These are phyloP conservation scores for Chaetophractus vellerosus DNA, from an alignment of 2,797 vertebrate genomes.

Conservation along the genomic window DNA sequence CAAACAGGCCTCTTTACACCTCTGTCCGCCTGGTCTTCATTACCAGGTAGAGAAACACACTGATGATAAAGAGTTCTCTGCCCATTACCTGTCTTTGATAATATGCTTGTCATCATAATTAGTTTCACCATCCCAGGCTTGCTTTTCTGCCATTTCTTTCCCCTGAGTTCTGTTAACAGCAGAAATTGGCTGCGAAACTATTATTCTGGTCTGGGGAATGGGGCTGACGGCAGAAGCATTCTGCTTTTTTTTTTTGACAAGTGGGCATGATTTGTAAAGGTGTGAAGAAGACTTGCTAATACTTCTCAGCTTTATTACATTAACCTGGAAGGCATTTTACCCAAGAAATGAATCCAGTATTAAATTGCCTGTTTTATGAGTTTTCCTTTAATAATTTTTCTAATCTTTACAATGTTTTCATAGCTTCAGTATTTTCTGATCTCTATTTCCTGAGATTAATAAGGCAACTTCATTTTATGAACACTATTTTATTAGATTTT, in stretches of 20 bases:
- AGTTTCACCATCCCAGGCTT: slow-evolving; percentile 85
- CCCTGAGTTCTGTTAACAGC: slow-evolving; percentile 80
- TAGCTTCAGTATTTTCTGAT: slow-evolving; percentile 79
- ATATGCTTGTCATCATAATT: slow-evolving; percentile 86
- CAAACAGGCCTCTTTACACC: slow-evolving; percentile 74
- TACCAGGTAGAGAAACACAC: slow-evolving; percentile 70
- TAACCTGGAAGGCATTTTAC: slow-evolving; percentile 86
- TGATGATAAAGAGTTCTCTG: slow-evolving; percentile 79
- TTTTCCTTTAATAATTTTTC: slow-evolving; percentile 84
- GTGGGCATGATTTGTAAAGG: slow-evolving; percentile 83
- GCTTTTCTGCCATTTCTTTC: slow-evolving; percentile 84
- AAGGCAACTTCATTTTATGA: slow-evolving; percentile 82
- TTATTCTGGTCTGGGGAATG: slow-evolving; percentile 81
- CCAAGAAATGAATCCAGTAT: slow-evolving; percentile 78
- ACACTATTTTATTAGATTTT: slow-evolving; percentile 69
- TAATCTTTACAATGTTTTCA: slow-evolving; percentile 81
- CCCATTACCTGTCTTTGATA: slow-evolving; percentile 86
- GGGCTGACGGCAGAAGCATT: slow-evolving; percentile 83
- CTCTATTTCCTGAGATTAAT: slow-evolving; percentile 81
- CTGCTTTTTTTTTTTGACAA: slow-evolving; percentile 84
- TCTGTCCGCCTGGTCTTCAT: background rate
- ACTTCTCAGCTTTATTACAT: slow-evolving; percentile 85
- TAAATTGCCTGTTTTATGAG: slow-evolving; percentile 77
- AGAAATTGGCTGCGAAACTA: slow-evolving; percentile 83
- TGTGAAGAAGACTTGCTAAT: slow-evolving; percentile 87